Evolutionary conservation across 2,797 vertebrate genomes (phyloP).

Genomic region (Oophaga sylvatica): DNA sequence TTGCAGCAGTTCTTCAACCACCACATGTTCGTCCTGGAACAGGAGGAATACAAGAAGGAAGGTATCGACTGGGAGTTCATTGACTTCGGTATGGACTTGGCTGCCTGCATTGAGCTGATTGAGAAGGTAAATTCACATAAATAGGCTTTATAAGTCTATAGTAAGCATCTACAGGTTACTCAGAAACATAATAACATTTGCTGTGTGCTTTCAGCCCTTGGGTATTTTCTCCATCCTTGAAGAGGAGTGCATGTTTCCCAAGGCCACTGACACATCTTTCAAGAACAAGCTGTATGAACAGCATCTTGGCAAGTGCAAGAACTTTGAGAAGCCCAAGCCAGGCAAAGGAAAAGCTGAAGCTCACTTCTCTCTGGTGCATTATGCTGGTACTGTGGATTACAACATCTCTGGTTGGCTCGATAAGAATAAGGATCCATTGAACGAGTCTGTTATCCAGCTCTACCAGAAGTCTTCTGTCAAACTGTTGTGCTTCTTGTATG

Average conservation of each 20-base stretch:
- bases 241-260: constrained; percentile 57
- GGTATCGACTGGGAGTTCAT: constrained; percentile 78
- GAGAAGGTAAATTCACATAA: constrained; percentile 75
- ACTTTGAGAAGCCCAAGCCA: constrained; percentile 60
- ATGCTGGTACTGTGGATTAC: constrained; percentile 59
- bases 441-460: constrained; percentile 79
- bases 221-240: constrained; percentile 57
- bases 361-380: constrained; percentile 56
- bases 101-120: constrained; percentile 81
- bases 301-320: constrained; percentile 58
- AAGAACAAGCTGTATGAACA: constrained; percentile 57
- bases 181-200: not conserved
- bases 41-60: constrained; percentile 78
- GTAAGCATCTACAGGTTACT: too few relatives aligned
- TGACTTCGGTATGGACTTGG: constrained; percentile 78
- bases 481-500: constrained; percentile 72
- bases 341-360: constrained; percentile 59
- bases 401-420: constrained; percentile 75
- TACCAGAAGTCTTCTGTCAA: constrained; percentile 84
- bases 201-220: constrained; percentile 11
- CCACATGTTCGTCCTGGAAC: constrained; percentile 85
- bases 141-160: not conserved
- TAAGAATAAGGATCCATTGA: constrained; percentile 87
- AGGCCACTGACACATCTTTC: constrained; percentile 56
- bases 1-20: constrained; percentile 92